phyloP scores from a whole-genome alignment of 2,888 invertebrate genomes.

The Lithophane socia region DNA sequence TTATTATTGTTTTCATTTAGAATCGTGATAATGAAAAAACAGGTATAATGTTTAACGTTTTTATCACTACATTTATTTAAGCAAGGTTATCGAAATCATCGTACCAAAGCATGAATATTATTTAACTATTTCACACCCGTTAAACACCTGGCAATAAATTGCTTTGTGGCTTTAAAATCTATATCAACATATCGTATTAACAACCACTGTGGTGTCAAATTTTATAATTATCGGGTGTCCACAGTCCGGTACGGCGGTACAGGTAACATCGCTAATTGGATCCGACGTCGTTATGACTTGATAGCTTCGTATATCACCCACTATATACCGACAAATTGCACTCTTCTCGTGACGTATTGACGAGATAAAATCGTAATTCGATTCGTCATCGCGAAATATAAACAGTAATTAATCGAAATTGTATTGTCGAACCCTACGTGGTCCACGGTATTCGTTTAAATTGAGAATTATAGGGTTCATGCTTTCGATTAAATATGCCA shows the following conservation, averaged over 20 bases:
- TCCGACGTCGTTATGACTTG: slow-evolving; percentile 67
- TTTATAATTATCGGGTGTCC: slow-evolving; percentile 63
- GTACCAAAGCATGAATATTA: background rate
- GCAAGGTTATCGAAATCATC: background rate
- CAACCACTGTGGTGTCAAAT: slow-evolving; percentile 59
- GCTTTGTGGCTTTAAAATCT: slow-evolving; percentile 53
- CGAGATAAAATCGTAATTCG: slow-evolving; percentile 42
- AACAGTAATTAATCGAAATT: slow-evolving; percentile 45
- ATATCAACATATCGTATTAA: slow-evolving; percentile 57
- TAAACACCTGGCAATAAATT: slow-evolving; percentile 40
- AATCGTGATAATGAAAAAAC: background rate
- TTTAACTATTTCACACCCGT: slow-evolving; percentile 28
- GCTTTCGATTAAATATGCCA: slow-evolving; percentile 34
- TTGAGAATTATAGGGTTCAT: slow-evolving; percentile 45
- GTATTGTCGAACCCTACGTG: slow-evolving; percentile 21
- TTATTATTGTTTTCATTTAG: background rate
- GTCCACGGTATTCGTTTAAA: slow-evolving; percentile 29
- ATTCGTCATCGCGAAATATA: slow-evolving; percentile 42
- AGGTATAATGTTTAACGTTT: background rate
- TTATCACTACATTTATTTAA: background rate
- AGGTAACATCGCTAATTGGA: slow-evolving; percentile 73
- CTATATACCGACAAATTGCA: slow-evolving; percentile 68
- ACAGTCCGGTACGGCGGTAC: slow-evolving; percentile 54
- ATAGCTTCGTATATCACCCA: slow-evolving; percentile 67
- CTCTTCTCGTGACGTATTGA: slow-evolving; percentile 49